A percentile compares a stretch with the other conserved stretches of the same genome.
Conservation (phyloP, 2,797 vertebrate genomes). For the Characodon lateralis region DNA sequence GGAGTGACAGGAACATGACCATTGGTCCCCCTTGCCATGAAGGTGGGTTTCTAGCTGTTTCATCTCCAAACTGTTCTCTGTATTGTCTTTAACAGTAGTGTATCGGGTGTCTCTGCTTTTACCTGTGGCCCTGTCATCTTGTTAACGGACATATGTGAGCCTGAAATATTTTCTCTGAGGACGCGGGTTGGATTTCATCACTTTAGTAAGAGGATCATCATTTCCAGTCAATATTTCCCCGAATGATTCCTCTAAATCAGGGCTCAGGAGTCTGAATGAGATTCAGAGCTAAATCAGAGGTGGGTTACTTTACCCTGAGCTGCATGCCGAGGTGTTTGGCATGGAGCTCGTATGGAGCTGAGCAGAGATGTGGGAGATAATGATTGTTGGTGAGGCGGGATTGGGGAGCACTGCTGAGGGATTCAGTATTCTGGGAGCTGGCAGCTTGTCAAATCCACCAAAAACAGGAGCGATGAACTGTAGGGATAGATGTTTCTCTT, state of each 20-base stretch:
- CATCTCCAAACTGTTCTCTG: constrained; percentile 23
- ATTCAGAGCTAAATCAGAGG: constrained; percentile 26
- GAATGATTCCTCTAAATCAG: constrained; percentile 31
- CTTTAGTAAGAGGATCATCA: constrained; percentile 28
- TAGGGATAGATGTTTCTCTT: constrained; percentile 62
- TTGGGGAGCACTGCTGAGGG: constrained; percentile 55
- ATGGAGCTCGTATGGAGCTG: constrained; percentile 52
- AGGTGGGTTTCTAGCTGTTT: constrained; percentile 53
- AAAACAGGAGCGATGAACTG: constrained; percentile 39
- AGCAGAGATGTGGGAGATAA: constrained; percentile 59
- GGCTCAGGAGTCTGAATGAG: constrained; percentile 46
- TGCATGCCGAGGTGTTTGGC: constrained; percentile 34
- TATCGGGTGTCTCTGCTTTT: constrained; percentile 8
- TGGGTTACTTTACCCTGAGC: constrained; percentile 62
- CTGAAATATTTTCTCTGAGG: constrained; percentile 28
- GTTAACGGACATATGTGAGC: constrained; percentile 16
- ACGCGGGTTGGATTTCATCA: constrained; percentile 14
- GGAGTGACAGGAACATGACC: constrained; percentile 34
- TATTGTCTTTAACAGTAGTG: constrained; percentile 10
- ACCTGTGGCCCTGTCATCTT: constrained; percentile 11
- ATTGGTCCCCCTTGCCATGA: constrained; percentile 49
- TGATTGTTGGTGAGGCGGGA: constrained; percentile 67
- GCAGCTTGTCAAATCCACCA: constrained; percentile 58
- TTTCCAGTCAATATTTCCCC: constrained; percentile 48
- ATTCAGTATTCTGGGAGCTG: constrained; percentile 55